These are phyloP conservation scores for Chloroclystis v-ata DNA, from an alignment of 2,888 invertebrate species.

Conservation along the genomic window DNA sequence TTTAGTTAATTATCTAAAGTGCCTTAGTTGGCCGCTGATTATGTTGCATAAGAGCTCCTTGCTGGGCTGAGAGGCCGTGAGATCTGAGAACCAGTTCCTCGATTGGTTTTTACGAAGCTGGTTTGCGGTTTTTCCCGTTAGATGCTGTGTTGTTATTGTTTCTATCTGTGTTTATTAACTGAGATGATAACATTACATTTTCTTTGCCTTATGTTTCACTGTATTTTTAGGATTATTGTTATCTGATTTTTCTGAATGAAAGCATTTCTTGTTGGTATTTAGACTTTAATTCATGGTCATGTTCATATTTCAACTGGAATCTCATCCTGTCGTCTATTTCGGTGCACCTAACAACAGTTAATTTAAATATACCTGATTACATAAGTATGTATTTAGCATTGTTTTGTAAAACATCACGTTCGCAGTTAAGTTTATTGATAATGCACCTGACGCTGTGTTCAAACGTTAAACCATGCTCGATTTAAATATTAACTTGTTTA, in stretches of 20 bases:
- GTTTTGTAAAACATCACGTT: constrained; percentile 14
- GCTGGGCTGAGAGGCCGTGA: constrained; percentile 23
- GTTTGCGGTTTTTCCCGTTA: constrained; percentile 22
- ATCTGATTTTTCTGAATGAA: no score
- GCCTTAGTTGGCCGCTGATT: constrained; percentile 10
- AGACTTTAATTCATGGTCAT: no score
- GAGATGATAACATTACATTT: no score
- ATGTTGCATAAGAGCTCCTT: constrained; percentile 23
- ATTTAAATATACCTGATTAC: no score
- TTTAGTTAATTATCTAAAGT: constrained; percentile 18
- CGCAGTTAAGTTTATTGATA: constrained; percentile 7
- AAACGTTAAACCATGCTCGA: constrained; percentile 3
- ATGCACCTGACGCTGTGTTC: constrained; percentile 14
- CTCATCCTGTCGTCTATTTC: no score
- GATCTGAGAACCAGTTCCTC: constrained; percentile 23
- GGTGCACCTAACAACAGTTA: no score
- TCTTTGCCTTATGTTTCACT: no score
- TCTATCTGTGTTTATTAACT: no score
- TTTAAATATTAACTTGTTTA: no score
- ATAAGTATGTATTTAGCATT: not conserved
- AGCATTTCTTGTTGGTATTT: no score
- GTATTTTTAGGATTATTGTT: no score
- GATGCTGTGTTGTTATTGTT: constrained; percentile 3
- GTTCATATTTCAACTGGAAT: no score
- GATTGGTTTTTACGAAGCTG: constrained; percentile 20